Evolutionary conservation across 2,797 vertebrate species (phyloP).

Genomic region (Miichthys miiuy): DNA sequence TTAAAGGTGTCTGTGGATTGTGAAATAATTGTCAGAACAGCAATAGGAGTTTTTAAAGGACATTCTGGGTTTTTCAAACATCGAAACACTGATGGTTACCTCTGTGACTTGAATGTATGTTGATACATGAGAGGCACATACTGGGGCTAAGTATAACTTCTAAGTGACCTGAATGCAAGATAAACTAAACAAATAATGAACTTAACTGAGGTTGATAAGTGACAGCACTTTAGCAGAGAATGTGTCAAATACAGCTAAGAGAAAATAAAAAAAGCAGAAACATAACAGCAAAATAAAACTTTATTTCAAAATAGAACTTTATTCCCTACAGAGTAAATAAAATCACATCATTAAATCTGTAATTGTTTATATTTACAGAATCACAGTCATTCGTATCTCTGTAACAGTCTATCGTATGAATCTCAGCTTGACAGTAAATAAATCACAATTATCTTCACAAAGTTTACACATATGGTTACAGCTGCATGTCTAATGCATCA

Average conservation of each 20-base stretch:
- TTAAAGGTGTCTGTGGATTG: background rate
- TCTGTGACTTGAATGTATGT: background rate
- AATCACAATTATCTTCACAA: background rate
- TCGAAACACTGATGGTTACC: background rate
- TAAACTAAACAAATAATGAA: background rate
- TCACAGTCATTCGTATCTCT: background rate
- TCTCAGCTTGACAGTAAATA: background rate
- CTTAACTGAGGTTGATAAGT: background rate
- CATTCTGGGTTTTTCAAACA: background rate
- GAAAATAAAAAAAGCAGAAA: background rate
- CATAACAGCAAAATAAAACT: constrained; percentile 33
- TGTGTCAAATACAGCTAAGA: background rate
- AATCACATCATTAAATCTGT: background rate
- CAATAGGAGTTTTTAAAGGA: background rate
- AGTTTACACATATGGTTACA: background rate
- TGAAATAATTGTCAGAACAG: background rate
- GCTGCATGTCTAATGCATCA: background rate
- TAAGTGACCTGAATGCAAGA: background rate
- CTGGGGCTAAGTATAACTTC: background rate
- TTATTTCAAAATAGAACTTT: constrained; percentile 36
- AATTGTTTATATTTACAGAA: constrained; percentile 6
- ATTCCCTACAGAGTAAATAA: constrained; percentile 9
- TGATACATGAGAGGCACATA: background rate
- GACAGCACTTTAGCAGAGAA: background rate
- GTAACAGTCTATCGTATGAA: constrained; percentile 41